Evolutionary conservation across 2,888 invertebrate genomes (phyloP).

Genomic region (Hirtodrosophila alboralis): DNA sequence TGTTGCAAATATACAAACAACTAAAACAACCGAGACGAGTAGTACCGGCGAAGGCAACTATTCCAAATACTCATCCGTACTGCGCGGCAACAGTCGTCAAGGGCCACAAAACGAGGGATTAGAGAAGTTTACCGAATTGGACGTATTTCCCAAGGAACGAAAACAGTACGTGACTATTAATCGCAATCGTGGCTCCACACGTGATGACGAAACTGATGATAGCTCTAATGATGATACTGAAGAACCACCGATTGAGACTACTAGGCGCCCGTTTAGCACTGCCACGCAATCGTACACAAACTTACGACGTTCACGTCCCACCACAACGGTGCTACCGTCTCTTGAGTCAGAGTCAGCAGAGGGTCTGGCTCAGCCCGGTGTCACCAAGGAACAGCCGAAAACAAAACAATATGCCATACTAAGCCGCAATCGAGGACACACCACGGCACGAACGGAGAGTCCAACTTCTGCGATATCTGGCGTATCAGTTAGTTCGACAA

Average conservation of each 20-base stretch:
- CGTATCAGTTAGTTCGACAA: slow-evolving; percentile 53
- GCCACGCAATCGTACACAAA: slow-evolving; percentile 88
- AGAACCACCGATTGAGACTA: slow-evolving; percentile 33
- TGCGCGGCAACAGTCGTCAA: slow-evolving; percentile 86
- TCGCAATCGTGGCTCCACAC: slow-evolving; percentile 85
- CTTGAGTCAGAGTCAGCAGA: slow-evolving; percentile 18
- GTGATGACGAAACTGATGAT: slow-evolving; percentile 32
- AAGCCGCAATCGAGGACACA: slow-evolving; percentile 71
- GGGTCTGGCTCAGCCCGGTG: slow-evolving; percentile 3
- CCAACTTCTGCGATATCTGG: slow-evolving; percentile 38
- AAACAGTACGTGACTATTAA: slow-evolving; percentile 89
- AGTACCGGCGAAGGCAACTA: slow-evolving; percentile 18
- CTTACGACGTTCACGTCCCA: slow-evolving; percentile 88
- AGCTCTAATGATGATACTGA: slow-evolving; percentile 11
- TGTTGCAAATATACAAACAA: slow-evolving; percentile 6
- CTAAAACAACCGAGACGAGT: slow-evolving; percentile 12
- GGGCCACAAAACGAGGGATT: slow-evolving; percentile 86
- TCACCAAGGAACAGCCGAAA: slow-evolving; percentile 32
- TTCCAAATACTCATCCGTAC: slow-evolving; percentile 86
- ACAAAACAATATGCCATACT: slow-evolving; percentile 73
- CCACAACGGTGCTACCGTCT: slow-evolving; percentile 63
- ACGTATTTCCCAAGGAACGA: slow-evolving; percentile 84
- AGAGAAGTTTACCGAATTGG: slow-evolving; percentile 82
- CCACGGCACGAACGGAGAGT: slow-evolving; percentile 37
- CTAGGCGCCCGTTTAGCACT: slow-evolving; percentile 58